phyloP scores from a whole-genome alignment of 2,888 invertebrate species.

The Tetranychus truncatus region DNA sequence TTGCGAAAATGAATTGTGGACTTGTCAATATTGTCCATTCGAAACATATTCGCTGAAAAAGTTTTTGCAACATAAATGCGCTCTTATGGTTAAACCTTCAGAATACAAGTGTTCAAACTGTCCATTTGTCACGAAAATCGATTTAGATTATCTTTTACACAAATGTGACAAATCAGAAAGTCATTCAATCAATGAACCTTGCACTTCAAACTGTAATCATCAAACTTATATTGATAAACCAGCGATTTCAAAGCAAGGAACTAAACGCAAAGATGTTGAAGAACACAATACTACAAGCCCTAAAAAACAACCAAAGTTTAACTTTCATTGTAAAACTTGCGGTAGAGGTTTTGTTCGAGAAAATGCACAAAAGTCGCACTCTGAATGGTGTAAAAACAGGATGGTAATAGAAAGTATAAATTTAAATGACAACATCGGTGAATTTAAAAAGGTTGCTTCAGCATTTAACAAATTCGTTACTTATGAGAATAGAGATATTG shows the following conservation, averaged over 20 bases:
- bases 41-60: background rate
- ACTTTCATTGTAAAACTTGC: background rate
- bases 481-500: background rate
- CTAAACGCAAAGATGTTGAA: background rate
- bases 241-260: background rate
- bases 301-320: too few relatives aligned
- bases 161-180: background rate
- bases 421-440: background rate
- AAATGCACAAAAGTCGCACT: background rate
- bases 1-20: background rate
- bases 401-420: background rate
- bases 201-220: background rate
- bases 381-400: background rate
- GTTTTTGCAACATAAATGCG: background rate
- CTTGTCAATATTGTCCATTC: background rate
- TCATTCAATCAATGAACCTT: background rate
- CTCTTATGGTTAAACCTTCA: background rate
- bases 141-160: background rate
- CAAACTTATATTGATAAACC: background rate
- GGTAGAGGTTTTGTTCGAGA: background rate
- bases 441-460: background rate
- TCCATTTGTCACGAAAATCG: too few relatives aligned
- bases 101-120: background rate
- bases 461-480: background rate
- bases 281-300: too few relatives aligned